Conservation (phyloP, 2,113 vertebrate genomes). For the Cichladusa arquata region DNA sequence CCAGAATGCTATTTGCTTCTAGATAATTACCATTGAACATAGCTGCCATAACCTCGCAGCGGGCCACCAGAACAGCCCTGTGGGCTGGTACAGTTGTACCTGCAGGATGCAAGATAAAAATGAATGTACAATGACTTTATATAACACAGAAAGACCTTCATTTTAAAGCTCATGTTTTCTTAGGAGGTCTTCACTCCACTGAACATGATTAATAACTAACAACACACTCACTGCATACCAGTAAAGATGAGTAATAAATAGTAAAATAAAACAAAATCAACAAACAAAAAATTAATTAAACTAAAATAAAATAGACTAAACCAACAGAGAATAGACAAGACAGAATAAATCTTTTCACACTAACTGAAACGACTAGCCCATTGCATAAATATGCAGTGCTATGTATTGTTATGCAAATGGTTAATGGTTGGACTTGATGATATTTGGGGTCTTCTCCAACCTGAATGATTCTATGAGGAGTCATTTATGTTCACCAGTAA, state of each 20-base stretch:
- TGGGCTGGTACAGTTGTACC: slow-evolving; percentile 90
- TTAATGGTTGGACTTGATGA: neutral
- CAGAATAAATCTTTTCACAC: neutral
- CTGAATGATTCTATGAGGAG: neutral
- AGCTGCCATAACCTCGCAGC: slow-evolving; percentile 96
- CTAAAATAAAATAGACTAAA: neutral
- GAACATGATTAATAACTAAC: neutral
- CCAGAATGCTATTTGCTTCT: slow-evolving; percentile 87
- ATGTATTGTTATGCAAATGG: neutral
- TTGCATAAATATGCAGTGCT: neutral
- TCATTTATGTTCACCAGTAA: neutral
- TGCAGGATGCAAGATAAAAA: slow-evolving; percentile 44
- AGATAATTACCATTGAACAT: slow-evolving; percentile 97
- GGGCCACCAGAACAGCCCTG: slow-evolving; percentile 90
- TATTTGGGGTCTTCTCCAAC: neutral
- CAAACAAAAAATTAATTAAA: neutral
- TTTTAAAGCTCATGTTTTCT: neutral
- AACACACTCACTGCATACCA: neutral
- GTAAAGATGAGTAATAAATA: neutral
- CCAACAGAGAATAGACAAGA: neutral
- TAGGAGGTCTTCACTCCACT: neutral
- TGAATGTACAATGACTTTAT: neutral
- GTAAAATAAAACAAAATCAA: neutral
- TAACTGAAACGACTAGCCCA: neutral
- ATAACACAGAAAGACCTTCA: neutral